These are phyloP conservation scores for Limonius californicus DNA, from an alignment of 1,140 invertebrate genomes.

Conservation along the genomic window DNA sequence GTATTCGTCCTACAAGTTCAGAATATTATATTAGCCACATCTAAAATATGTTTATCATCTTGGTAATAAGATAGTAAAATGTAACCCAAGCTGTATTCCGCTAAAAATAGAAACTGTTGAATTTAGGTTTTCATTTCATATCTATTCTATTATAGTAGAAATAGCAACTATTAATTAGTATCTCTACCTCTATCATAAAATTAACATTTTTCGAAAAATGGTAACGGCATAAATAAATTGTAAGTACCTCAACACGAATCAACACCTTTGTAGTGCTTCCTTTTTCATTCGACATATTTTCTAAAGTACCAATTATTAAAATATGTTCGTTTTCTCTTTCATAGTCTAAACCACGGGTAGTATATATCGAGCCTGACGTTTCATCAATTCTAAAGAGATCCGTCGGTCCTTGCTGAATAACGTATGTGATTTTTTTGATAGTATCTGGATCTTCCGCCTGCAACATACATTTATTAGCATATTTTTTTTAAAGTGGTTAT, in stretches of 20 bases:
- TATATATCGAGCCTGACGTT: constrained; percentile 72
- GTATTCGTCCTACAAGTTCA: too few species aligned
- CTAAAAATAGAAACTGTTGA: too few species aligned
- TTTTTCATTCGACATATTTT: constrained; percentile 66
- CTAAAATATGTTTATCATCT: too few species aligned
- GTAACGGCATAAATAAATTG: constrained; percentile 16
- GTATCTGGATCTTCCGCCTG: constrained; percentile 77
- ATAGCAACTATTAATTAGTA: too few species aligned
- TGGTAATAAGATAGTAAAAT: too few species aligned
- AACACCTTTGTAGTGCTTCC: constrained; percentile 73
- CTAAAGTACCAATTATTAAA: constrained; percentile 73
- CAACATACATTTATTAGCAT: constrained; percentile 20
- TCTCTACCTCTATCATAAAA: not conserved
- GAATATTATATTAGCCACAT: too few species aligned
- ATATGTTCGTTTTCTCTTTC: constrained; percentile 71
- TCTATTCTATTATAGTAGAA: too few species aligned
- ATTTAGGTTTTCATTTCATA: too few species aligned
- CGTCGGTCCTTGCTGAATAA: constrained; percentile 73
- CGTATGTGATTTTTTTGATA: constrained; percentile 76
- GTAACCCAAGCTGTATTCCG: too few species aligned
- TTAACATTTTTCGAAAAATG: not conserved
- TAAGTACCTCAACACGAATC: constrained; percentile 70
- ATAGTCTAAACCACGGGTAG: constrained; percentile 71
- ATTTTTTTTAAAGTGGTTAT: too few species aligned
- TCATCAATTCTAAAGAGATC: constrained; percentile 80